phyloP scores from a whole-genome alignment of 2,888 invertebrate genomes.

The Crocallis elinguaria region DNA sequence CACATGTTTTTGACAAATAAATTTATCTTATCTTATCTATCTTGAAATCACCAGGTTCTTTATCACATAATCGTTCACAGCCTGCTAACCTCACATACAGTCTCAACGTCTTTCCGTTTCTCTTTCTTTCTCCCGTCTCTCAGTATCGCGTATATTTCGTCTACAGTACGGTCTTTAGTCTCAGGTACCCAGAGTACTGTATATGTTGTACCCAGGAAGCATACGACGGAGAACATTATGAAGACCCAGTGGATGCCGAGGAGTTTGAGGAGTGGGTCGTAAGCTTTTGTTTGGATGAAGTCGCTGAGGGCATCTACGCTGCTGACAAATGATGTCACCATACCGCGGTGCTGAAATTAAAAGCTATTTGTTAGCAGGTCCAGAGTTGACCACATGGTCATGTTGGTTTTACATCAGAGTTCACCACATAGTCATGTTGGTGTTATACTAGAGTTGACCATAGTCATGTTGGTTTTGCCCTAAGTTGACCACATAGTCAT shows the following conservation, averaged over 20 bases:
- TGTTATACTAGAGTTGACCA: too few species aligned
- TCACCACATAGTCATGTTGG: too few species aligned
- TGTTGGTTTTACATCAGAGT: too few species aligned
- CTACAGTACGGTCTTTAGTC: conserved; percentile 72
- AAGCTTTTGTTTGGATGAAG: conserved; percentile 77
- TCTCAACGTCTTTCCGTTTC: conserved; percentile 69
- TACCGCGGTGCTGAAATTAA: conserved; percentile 72
- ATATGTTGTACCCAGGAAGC: conserved; percentile 74
- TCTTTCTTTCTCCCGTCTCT: conserved; percentile 68
- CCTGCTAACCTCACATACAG: conserved; percentile 65
- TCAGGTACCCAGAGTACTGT: conserved; percentile 78
- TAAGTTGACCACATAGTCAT: too few species aligned
- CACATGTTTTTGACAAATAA: too few species aligned
- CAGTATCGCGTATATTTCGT: conserved; percentile 73
- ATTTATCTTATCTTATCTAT: too few species aligned
- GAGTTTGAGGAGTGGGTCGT: conserved; percentile 73
- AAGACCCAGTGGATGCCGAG: conserved; percentile 81
- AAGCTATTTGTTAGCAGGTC: not conserved
- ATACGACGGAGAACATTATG: conserved; percentile 73
- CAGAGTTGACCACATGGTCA: not conserved
- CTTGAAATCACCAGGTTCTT: not conserved
- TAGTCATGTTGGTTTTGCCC: too few species aligned
- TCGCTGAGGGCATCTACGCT: conserved; percentile 74
- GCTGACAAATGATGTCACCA: conserved; percentile 77
- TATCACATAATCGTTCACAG: conserved; percentile 50